A percentile compares a stretch with the other conserved stretches of the same genome.
These are phyloP conservation scores for Tragelaphus eurycerus DNA, from an alignment of 2,797 vertebrate species.

Conservation along the genomic window DNA sequence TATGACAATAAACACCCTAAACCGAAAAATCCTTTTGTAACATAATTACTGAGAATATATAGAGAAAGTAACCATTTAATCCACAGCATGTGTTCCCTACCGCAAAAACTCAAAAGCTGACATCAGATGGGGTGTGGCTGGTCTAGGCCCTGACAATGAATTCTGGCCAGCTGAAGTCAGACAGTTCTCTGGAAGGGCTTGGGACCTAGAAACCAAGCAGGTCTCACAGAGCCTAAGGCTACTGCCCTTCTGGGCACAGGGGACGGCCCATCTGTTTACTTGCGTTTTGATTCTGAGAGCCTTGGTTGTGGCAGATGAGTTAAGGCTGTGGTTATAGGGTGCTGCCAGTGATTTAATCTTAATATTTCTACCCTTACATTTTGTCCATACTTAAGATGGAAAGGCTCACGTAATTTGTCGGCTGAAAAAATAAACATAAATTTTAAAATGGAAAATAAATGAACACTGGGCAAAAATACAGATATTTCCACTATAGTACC, in stretches of 20 bases:
- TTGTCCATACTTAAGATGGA: constrained; percentile 31
- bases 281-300: constrained; percentile 34
- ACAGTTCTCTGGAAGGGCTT: background rate
- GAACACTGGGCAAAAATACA: background rate
- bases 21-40: constrained; percentile 69
- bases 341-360: constrained; percentile 54
- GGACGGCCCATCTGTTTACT: constrained; percentile 66
- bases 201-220: constrained; percentile 7
- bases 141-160: constrained; percentile 39
- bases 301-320: constrained; percentile 49
- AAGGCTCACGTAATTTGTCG: background rate
- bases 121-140: constrained; percentile 64
- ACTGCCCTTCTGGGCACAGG: constrained; percentile 64
- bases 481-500: background rate
- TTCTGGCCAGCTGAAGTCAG: constrained; percentile 48
- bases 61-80: constrained; percentile 73
- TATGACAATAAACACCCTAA: constrained; percentile 67
- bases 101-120: constrained; percentile 61
- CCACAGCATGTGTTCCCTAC: constrained; percentile 64
- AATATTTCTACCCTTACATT: constrained; percentile 60
- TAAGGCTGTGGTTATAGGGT: constrained; percentile 60
- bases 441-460: background rate
- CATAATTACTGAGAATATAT: constrained; percentile 73
- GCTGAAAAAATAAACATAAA: background rate
- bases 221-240: constrained; percentile 33